Percentiles rank a stretch among this genome's conserved stretches.
Conservation (phyloP, 2,113 vertebrate genomes). For the Tragelaphus imberbis region DNA sequence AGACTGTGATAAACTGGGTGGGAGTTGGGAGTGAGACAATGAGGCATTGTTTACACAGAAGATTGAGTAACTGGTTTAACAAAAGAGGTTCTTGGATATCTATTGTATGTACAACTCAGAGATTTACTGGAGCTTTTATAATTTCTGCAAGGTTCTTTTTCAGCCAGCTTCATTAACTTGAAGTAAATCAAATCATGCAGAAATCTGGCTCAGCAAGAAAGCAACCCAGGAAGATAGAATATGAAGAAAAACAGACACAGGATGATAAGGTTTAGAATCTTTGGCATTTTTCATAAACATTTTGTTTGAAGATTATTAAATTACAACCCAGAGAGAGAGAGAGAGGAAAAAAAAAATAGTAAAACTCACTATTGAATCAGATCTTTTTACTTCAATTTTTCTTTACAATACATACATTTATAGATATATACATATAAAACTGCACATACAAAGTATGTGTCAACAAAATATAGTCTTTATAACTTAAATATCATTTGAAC, state of each 20-base stretch:
- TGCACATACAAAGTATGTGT: slow-evolving; percentile 4
- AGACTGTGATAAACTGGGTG: slow-evolving; percentile 76
- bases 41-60: slow-evolving; percentile 80
- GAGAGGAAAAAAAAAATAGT: neutral
- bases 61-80: slow-evolving; percentile 77
- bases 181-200: slow-evolving; percentile 84
- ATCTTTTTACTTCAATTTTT: slow-evolving; percentile 47
- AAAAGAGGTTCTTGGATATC: slow-evolving; percentile 75
- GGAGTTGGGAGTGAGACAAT: slow-evolving; percentile 73
- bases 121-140: slow-evolving; percentile 82
- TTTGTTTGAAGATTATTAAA: slow-evolving; percentile 75
- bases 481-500: slow-evolving; percentile 58
- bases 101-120: slow-evolving; percentile 78
- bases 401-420: slow-evolving; percentile 47
- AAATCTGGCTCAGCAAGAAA: slow-evolving; percentile 77
- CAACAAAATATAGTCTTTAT: slow-evolving; percentile 64
- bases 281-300: slow-evolving; percentile 82
- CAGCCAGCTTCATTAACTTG: slow-evolving; percentile 82
- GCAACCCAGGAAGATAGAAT: slow-evolving; percentile 74
- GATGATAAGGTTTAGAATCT: slow-evolving; percentile 78
- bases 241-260: slow-evolving; percentile 79
- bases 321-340: slow-evolving; percentile 43
- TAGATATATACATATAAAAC: neutral
- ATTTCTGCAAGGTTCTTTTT: slow-evolving; percentile 79
- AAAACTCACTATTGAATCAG: slow-evolving; percentile 64